Evolutionary conservation across 2,797 vertebrate genomes (phyloP).

Genomic region (Passerculus sandwichensis): DNA sequence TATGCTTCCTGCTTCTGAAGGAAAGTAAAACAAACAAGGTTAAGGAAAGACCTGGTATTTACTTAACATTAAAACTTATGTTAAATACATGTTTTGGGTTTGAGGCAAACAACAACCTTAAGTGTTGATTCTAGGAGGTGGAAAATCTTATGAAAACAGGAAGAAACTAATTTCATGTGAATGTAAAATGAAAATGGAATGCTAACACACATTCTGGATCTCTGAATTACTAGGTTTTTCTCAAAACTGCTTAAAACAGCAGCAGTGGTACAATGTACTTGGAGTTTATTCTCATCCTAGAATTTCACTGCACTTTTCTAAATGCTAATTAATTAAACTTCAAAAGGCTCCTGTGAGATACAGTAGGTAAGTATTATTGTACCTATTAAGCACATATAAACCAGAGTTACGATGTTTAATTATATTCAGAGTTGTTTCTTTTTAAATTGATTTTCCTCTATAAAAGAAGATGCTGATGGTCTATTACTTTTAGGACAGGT

Average conservation of each 20-base stretch:
- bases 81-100: neutral
- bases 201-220: neutral
- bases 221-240: neutral
- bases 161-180: neutral
- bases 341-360: conserved; percentile 46
- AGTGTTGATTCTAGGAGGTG: neutral
- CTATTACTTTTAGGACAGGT: conserved; percentile 42
- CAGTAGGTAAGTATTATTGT: conserved; percentile 55
- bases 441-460: conserved; percentile 50
- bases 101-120: neutral
- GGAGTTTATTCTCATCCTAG: conserved; percentile 6
- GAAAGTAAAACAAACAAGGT: neutral
- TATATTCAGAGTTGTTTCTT: conserved; percentile 47
- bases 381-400: conserved; percentile 67
- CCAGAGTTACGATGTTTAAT: conserved; percentile 53
- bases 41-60: neutral
- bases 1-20: neutral
- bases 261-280: neutral
- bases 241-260: conserved; percentile 33
- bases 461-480: conserved; percentile 53
- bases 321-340: conserved; percentile 62
- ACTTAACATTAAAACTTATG: neutral
- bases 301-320: conserved; percentile 33
- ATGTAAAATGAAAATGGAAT: neutral
- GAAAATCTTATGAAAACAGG: neutral